A percentile compares a stretch with the other conserved stretches of the same genome.
Evolutionary conservation across 2,113 vertebrate genomes (phyloP).

Genomic region (Bos indicus): DNA sequence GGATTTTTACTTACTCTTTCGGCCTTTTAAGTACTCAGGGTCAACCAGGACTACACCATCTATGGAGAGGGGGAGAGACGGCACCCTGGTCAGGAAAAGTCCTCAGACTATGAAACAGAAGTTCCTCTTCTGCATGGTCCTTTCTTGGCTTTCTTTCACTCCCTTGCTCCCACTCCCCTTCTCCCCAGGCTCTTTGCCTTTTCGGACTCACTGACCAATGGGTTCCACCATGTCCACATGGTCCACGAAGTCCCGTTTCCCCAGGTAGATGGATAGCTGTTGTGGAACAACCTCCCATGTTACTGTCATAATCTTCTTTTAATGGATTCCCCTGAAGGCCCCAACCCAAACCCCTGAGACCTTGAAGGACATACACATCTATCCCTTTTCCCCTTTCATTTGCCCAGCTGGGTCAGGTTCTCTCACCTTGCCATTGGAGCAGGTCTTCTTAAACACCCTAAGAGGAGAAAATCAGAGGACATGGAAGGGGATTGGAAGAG

Average conservation of each 20-base stretch:
- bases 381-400: conserved; percentile 14
- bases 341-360: not conserved
- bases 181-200: not conserved
- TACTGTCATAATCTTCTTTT: conserved; percentile 1
- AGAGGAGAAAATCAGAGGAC: not conserved
- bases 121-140: not conserved
- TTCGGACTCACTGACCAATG: conserved; percentile 83
- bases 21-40: conserved; percentile 85
- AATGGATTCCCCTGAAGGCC: not conserved
- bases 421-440: conserved; percentile 86
- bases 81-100: not conserved
- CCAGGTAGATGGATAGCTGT: conserved; percentile 91
- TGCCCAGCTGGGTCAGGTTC: not conserved
- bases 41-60: conserved; percentile 90
- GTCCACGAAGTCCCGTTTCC: conserved; percentile 91
- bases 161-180: not conserved
- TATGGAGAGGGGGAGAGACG: conserved; percentile 57
- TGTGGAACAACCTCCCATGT: not conserved
- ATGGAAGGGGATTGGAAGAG: not conserved
- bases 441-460: conserved; percentile 93
- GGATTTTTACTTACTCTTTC: conserved; percentile 83
- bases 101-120: not conserved
- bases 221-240: conserved; percentile 83
- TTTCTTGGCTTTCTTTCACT: not conserved
- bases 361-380: not conserved